Base-by-base conservation (phyloP, 2,113 vertebrate genomes). In the Lutjanus erythropterus region DNA sequence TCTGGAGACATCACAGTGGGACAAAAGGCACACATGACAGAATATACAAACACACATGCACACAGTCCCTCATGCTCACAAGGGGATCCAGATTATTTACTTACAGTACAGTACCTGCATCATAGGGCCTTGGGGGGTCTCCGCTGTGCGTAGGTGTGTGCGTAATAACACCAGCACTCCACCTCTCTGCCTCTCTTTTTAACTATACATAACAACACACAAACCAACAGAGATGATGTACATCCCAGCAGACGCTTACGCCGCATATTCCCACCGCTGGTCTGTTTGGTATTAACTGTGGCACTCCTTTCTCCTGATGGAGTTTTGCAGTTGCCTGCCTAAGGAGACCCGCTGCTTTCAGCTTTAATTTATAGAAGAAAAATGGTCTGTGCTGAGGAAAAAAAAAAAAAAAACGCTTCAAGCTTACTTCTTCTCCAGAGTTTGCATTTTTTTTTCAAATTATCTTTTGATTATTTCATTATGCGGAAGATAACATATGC, bases 71-170 rank as follows among this genome's bases (percentile, higher is more conserved):
- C 44, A 67, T 69, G 27, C 79, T 69, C 85, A 71, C 80, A 27
- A 29, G 75, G 88, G 88, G 70, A 87, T 69, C 56, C 44, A 41
- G 56, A 70, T 85, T 88, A 92, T 91, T 92, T 91, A 90, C 89
- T 90, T 83, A 90, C 79, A 85, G 86, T 69, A 75, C 80, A 55
- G 67, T 86, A 86, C 81, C 78, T 87, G 83, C 82, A 9, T 47
- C 10, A 72, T 10, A 0, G 53, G 58, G 80, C 86, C 77, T 75
- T 10, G 2, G 69, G 75, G 85, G 76, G 83, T 83, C 87, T 77
- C 84, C 9, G 10, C 15, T 56, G 89, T 92, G 86, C 83, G 85
- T 92, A 81, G 78, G 42, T 47, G 80, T 78, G 74, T 89, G 79
- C 82, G 75, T 88, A 91, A 88, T 71, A 73, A 44, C 37, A 18